Evolutionary conservation across 1,140 invertebrate species (phyloP).

Genomic region (Drosophila lacertosa): DNA sequence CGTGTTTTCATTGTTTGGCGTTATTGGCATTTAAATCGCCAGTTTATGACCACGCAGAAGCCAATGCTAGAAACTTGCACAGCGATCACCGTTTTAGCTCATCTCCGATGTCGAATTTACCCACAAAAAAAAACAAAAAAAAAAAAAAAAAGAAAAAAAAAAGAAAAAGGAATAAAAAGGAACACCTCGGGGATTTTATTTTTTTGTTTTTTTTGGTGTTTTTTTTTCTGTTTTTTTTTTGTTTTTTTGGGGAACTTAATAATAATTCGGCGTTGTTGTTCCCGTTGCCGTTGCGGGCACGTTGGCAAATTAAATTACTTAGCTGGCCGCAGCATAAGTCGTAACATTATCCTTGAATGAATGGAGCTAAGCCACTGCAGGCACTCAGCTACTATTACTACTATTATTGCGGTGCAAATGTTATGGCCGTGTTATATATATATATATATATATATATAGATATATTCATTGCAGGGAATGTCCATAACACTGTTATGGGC

Average conservation of each 20-base stretch:
- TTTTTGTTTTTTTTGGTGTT: slow-evolving; percentile 1
- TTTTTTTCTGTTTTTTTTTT: slow-evolving; percentile 14
- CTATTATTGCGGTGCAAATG: slow-evolving; percentile 80
- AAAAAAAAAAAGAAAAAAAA: neutral
- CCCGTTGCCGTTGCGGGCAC: slow-evolving; percentile 45
- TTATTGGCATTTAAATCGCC: slow-evolving; percentile 28
- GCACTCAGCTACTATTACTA: slow-evolving; percentile 56
- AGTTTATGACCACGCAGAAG: slow-evolving; percentile 16
- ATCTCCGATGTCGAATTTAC: slow-evolving; percentile 10
- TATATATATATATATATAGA: slow-evolving; percentile 17
- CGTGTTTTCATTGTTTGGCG: slow-evolving; percentile 28
- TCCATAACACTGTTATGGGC: slow-evolving; percentile 47
- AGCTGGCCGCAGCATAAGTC: slow-evolving; percentile 53
- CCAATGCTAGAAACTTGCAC: neutral
- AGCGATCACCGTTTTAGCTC: slow-evolving; percentile 8
- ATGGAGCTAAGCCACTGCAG: slow-evolving; percentile 33
- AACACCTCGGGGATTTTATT: slow-evolving; percentile 1
- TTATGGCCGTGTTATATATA: slow-evolving; percentile 58
- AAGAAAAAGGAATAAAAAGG: neutral
- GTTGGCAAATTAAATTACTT: slow-evolving; percentile 71
- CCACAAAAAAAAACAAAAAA: no score
- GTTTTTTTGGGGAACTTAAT: slow-evolving; percentile 37
- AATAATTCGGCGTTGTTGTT: slow-evolving; percentile 56
- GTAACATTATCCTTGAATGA: slow-evolving; percentile 77
- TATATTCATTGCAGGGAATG: slow-evolving; percentile 33